These are phyloP conservation scores for Rhombomys opimus DNA, from an alignment of 2,113 vertebrate genomes.

Conservation along the genomic window DNA sequence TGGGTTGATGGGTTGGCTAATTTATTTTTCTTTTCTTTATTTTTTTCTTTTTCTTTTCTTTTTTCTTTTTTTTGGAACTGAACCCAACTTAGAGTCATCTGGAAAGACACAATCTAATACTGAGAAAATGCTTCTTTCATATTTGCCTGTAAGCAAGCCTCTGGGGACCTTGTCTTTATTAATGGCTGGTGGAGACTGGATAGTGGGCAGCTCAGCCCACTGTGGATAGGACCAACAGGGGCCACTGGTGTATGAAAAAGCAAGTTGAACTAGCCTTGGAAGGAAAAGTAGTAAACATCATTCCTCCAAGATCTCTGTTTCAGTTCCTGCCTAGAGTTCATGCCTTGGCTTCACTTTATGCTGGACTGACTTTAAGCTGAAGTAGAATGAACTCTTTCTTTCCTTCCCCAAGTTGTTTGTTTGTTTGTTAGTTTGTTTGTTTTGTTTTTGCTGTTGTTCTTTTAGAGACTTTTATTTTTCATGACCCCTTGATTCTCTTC, in stretches of 20 bases:
- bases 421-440: too few species aligned
- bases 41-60: neutral
- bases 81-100: neutral
- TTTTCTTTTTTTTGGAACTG: neutral
- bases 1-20: too few species aligned
- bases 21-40: neutral
- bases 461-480: conserved; percentile 9
- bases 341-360: neutral
- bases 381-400: neutral
- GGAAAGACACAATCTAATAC: neutral
- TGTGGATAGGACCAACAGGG: neutral
- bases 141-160: neutral
- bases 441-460: neutral
- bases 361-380: neutral
- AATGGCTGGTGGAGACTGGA: neutral
- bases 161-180: neutral
- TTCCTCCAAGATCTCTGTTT: neutral
- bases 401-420: neutral
- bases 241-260: neutral
- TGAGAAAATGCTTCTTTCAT: neutral
- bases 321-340: neutral
- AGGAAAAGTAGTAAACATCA: neutral
- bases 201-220: neutral
- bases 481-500: neutral
- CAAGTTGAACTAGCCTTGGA: neutral